Percentiles rank a stretch among this genome's conserved stretches.
Conservation (phyloP, 2,797 vertebrate species). For the Forpus xanthops region DNA sequence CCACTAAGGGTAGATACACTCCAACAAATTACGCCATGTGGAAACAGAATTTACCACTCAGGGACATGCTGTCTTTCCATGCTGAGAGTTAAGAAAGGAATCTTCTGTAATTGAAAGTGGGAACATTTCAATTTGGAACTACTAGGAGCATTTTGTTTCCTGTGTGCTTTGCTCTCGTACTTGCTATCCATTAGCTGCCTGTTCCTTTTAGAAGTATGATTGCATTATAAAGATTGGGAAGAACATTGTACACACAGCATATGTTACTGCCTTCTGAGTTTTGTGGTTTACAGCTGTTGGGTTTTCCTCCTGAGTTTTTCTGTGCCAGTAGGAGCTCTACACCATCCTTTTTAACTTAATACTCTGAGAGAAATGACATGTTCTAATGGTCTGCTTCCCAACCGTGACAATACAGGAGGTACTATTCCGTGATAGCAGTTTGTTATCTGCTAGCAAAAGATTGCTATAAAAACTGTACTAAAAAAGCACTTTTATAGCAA, state of each 20-base stretch:
- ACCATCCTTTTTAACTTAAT: not conserved
- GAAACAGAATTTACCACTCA: not conserved
- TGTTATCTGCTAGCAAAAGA: not conserved
- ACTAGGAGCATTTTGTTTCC: not conserved
- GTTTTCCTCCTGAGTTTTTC: not conserved
- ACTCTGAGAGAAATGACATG: not conserved
- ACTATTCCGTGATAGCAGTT: not conserved
- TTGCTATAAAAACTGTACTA: not conserved
- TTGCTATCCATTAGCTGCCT: not conserved
- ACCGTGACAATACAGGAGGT: not conserved
- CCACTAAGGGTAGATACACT: not conserved
- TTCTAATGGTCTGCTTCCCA: not conserved
- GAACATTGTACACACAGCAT: fast-evolving
- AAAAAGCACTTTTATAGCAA: not conserved
- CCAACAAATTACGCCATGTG: not conserved
- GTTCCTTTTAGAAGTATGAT: not conserved
- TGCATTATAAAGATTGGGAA: not conserved
- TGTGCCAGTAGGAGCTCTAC: not conserved
- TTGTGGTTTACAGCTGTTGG: not conserved
- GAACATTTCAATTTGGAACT: not conserved
- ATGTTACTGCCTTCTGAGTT: not conserved
- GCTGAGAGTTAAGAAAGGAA: not conserved
- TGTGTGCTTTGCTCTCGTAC: fast-evolving
- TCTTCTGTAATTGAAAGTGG: not conserved
- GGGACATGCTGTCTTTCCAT: not conserved